Evolutionary conservation across 2,113 vertebrate species (phyloP), one percentile per base, ranked within the genome.

Genomic region (Montifringilla adamsi): DNA sequence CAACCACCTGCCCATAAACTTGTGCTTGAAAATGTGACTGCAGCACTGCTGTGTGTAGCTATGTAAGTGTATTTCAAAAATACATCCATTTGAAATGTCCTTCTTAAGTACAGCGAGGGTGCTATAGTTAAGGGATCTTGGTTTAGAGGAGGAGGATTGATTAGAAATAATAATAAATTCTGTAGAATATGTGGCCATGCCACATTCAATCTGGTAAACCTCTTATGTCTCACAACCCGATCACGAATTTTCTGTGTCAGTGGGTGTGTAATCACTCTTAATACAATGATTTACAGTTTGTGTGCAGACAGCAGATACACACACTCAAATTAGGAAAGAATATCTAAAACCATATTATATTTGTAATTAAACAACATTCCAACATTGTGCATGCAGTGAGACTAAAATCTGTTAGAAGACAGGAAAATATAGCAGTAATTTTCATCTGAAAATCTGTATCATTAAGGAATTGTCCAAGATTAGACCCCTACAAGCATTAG

Each of bases 401-500:
- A 82, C 41, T 89, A 76, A 96, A 95, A 87, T 93, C 41, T 95
- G 43, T 62, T 52, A 83, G 50, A 87, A 87, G 78, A 87, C 27
- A 89, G 67, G 33, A 93, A 95, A 96, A 93, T 46, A 55, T 49
- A 89, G 33, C 84, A 87, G 83, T 90, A 93, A 95, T 96, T 97
- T 96, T 97, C 91, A 95, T 96, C 93, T 96, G 91, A 83, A 96
- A 96, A 96, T 94, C 95, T 97, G 67, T 90, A 96, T 97, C 96
- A 91, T 95, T 95, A 97, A 97, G 96, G 96, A 97, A 97, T 96
- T 95, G 89, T 95, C 80, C 87, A 97, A 97, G 96, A 97, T 97
- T 97, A 97, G 91, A 96, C 88, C 26, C 76, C 87, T 88, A 77
- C 92, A 96, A 96, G 96, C 96, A 93, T 96, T 93, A 96, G 96